Base-by-base conservation (phyloP, 1,140 invertebrate species). In the Heliothis subflexa region DNA sequence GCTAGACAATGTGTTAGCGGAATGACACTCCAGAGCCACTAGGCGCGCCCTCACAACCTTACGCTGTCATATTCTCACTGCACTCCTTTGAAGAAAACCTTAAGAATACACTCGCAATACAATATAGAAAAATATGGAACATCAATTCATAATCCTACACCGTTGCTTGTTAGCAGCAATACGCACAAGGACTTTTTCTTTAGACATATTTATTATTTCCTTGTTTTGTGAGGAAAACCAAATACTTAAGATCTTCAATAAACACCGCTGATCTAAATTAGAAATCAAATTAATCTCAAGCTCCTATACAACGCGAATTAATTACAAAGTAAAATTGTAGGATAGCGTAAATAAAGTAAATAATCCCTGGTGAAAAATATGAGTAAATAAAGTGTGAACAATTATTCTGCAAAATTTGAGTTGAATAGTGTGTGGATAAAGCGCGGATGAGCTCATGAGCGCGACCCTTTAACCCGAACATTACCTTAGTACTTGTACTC, bases 1-100 rank as follows among this genome's bases (percentile, higher is more conserved):
- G 83, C 88, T 87, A 93, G 88, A 93, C 91, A 93, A 91, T 93
- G 88, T 91, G 91, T 91, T 91, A 87, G 89, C 85, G 86, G 85
- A 88, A 90, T 90, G 90, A 91, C 88, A 89, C 90, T 93, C 88
- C 80, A 88, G 81, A 79, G 85, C 85, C 85, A 88, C 88, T 88
- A 90, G 85, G 81, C 84, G 79, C 83, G 85, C 88, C 86, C 88
- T 88, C 82, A 77, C 86, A 78, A 85, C 89, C 85, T 87, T 80
- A 83, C 70, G 71, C 33, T 74, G 59, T 79, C 78, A 81, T 76
- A 78, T 84, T 81, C 79, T 45, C 71, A 77, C 55, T 49, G 62
- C 81, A 81, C 78, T 82, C 77, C 77, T 75, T 61, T 61, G 11
- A 77, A 80, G 28, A 79, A 81, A 72, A 78, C 75, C 61, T 52